Evolutionary conservation across 2,113 vertebrate genomes (phyloP), one percentile per base, ranked within the genome.

Genomic region (Cranoglanis bouderius): DNA sequence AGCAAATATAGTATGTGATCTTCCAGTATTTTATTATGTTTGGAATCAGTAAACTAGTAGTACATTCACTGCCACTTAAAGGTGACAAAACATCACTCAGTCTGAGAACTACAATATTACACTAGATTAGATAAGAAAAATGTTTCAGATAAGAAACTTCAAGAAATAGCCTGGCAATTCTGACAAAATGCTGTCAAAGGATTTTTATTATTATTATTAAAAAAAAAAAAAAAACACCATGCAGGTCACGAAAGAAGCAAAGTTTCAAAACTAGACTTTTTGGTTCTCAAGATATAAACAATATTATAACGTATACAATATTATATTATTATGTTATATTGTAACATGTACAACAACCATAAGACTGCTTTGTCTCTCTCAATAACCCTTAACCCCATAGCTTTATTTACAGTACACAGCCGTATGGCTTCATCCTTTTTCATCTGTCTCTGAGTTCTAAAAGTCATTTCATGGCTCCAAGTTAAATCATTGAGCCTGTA

Each of bases 391-490:
- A 74, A 74, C 10, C 19, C 55, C 24, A 61, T 61, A 29, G 24
- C 35, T 82, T 82, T 57, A 82, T 38, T 82, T 82, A 35, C 80
- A 82, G 80, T n/a, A 77, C 74, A 77, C 21, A 49, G 74, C 6
- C 14, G 6, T 21, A 57, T 4, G 61, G 24, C 3, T 21, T 85
- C 10, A 32, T 35, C 63, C 29, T 55, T 53, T 72, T 61, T 24
- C 40, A 38, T 87, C n/a, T 80, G 29, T 26, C 19, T 49, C 43
- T 53, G 55, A 24, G 4, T 9, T 87, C 18, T 63, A n/a, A 86
- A 85, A 53, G 53, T 63, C 70, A 59, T 61, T 78, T 63, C 12
- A 46, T 78, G n/a, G 10, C 29, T 18, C 43, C 40, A 51, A 14
- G 2, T 19, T 82, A 59, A 55, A 88, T n/a, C 46, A 51, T 82